Evolutionary conservation across 2,113 vertebrate genomes (phyloP), one percentile per base, ranked within the genome.

Genomic region (Porphyrio hochstetteri): DNA sequence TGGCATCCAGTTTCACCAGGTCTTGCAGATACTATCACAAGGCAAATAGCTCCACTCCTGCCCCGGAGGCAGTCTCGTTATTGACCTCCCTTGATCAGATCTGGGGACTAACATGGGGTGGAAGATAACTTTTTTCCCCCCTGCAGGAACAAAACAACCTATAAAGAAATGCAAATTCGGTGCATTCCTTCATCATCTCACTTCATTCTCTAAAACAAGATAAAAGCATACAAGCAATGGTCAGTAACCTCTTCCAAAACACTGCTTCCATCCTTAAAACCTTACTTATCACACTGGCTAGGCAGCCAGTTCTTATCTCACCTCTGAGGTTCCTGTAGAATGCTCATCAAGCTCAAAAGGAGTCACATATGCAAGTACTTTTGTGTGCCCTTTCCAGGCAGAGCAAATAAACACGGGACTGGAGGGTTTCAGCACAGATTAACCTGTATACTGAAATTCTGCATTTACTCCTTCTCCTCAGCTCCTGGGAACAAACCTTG

Each of bases 101-200:
- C 78, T 86, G 53, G 29, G 65, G 38, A 90, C 42, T 78, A 88
- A 93, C 76, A 81, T 16, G 33, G 52, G 27, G 79, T 74, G 0
- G 2, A 80, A 95, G 86, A 92, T 77, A 92, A 86, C 72, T 67
- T 46, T 53, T 65, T 68, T 7, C 2, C 8, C 8, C 36, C 31
- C 42, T 25, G 35, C 35, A 20, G 0, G 0, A 92, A 90, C 63
- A 90, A 94, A 96, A 94, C 82, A 94, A 82, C 48, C 56, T 63
- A 81, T 61, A 93, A 87, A 96, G 93, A 97, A 95, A 88, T 95
- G 82, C 86, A 94, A 92, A 97, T 95, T 88, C 20, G 18, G 56
- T 64, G 81, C 88, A 97, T 93, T 95, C 94, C 63, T 86, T 91
- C 67, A 61, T 83, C 79, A 35, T 53, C 55, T 83, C 70, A 80